phyloP scores from a whole-genome alignment of 1,140 invertebrate species.

The Polypedilum vanderplanki region DNA sequence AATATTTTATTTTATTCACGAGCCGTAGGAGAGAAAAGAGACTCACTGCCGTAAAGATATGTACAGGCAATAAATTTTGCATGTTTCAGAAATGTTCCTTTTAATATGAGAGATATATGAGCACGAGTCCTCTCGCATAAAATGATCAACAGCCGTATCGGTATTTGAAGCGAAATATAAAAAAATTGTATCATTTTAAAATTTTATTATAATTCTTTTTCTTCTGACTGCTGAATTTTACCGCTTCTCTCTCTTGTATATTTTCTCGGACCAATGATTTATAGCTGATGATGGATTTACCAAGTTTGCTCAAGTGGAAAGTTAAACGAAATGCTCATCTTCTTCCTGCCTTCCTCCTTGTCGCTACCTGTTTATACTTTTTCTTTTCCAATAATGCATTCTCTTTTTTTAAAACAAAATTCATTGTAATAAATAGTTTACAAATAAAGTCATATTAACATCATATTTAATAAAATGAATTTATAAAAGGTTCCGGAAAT shows the following conservation, averaged over 20 bases:
- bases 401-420: too few relatives aligned
- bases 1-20: not conserved
- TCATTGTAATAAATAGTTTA: too few relatives aligned
- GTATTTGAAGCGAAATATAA: constrained; percentile 1
- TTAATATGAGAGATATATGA: constrained; percentile 3
- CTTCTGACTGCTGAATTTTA: not conserved
- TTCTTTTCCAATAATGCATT: not conserved
- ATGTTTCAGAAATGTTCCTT: not conserved
- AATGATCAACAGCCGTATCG: constrained; percentile 16
- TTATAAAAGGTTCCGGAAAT: too few relatives aligned
- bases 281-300: constrained; percentile 8
- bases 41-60: not conserved
- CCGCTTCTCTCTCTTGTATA: not conserved
- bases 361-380: not conserved
- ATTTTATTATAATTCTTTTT: not conserved
- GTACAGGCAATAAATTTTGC: not conserved
- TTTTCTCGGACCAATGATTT: not conserved
- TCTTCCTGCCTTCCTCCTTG: not conserved
- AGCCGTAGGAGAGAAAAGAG: not conserved
- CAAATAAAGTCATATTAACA: too few relatives aligned
- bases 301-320: not conserved
- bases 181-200: not conserved
- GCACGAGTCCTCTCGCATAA: not conserved
- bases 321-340: not conserved
- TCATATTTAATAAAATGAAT: too few relatives aligned